These are phyloP conservation scores for Peromyscus polionotus DNA, from an alignment of 2,113 vertebrate species.

Conservation along the genomic window DNA sequence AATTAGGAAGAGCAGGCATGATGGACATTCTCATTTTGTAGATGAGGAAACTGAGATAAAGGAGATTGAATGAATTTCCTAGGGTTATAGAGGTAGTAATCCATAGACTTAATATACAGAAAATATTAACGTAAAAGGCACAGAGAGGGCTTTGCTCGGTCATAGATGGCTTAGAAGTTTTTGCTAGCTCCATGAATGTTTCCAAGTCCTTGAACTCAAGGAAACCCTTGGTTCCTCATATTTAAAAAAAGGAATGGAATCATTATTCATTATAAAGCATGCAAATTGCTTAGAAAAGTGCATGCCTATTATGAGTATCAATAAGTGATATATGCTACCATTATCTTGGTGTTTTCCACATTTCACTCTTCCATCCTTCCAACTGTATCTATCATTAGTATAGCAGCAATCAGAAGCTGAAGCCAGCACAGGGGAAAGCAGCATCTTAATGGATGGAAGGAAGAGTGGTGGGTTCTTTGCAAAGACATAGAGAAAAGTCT, in stretches of 20 bases:
- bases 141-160: not conserved
- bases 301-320: not conserved
- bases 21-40: not conserved
- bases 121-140: not conserved
- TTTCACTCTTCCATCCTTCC: not conserved
- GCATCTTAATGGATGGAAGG: not conserved
- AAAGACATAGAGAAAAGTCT: conserved; percentile 32
- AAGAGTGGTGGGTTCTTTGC: not conserved
- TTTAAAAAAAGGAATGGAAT: not conserved
- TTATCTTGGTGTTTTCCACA: not conserved
- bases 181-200: not conserved
- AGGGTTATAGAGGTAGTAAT: not conserved
- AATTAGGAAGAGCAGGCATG: not conserved
- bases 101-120: not conserved
- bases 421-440: not conserved
- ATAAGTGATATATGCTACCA: not conserved
- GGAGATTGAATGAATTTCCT: not conserved
- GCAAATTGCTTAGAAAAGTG: conserved; percentile 10
- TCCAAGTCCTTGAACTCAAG: conserved; percentile 48
- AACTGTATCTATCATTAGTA: conserved; percentile 1
- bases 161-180: not conserved
- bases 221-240: conserved; percentile 3
- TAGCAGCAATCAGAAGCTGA: not conserved
- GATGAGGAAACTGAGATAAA: not conserved
- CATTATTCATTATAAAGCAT: not conserved